Percentiles rank a stretch among this genome's conserved stretches.
Evolutionary conservation across 2,888 invertebrate species (phyloP).

Genomic region (Bruchidius siliquastri): DNA sequence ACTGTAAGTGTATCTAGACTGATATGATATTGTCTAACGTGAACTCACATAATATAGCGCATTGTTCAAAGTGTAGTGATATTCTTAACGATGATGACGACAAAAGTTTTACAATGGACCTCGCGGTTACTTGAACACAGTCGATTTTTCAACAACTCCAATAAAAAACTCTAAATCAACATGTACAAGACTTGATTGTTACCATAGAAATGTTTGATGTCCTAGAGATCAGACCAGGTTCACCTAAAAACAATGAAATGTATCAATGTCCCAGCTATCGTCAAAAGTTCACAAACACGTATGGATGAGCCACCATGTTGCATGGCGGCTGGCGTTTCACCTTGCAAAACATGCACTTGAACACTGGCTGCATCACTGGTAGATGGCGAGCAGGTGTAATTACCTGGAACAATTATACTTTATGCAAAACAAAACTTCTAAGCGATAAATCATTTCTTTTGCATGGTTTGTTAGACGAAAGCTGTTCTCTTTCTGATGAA

Average conservation of each 20-base stretch:
- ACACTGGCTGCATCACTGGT: slow-evolving; percentile 54
- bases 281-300: background rate
- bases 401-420: slow-evolving; percentile 35
- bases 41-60: too few relatives aligned
- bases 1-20: too few relatives aligned
- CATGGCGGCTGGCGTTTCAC: slow-evolving; percentile 48
- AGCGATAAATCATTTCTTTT: too few relatives aligned
- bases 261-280: background rate
- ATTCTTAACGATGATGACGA: too few relatives aligned
- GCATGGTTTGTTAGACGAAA: too few relatives aligned
- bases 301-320: slow-evolving; percentile 41
- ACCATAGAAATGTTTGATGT: background rate
- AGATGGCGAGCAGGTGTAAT: slow-evolving; percentile 81
- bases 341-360: slow-evolving; percentile 56
- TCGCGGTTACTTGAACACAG: background rate
- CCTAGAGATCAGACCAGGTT: background rate
- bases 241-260: background rate
- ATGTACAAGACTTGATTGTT: background rate
- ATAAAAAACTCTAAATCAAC: background rate
- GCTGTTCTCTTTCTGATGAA: too few relatives aligned
- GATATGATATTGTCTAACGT: too few relatives aligned
- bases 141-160: background rate
- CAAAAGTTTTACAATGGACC: background rate
- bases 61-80: too few relatives aligned
- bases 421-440: too few relatives aligned